These are phyloP conservation scores for Mercenaria mercenaria DNA, from an alignment of 1,140 invertebrate species.

Conservation along the genomic window DNA sequence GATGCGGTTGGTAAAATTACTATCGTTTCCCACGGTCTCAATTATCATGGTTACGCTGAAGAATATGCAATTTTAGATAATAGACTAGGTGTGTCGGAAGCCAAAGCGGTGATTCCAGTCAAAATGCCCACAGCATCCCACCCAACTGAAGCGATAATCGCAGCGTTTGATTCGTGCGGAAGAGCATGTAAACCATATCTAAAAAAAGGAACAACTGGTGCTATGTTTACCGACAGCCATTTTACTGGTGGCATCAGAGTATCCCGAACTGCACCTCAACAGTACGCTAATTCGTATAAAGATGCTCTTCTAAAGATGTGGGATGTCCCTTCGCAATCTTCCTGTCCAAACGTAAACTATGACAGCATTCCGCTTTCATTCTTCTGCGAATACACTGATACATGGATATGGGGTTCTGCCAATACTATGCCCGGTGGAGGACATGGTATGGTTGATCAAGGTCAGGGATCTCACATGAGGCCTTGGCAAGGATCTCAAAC, in stretches of 20 bases:
- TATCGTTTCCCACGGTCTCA: slow-evolving; percentile 76
- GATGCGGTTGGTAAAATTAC: slow-evolving; percentile 73
- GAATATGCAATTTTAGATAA: slow-evolving; percentile 79
- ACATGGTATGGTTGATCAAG: background rate
- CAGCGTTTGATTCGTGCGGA: slow-evolving; percentile 71
- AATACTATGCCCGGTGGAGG: background rate
- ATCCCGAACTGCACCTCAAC: slow-evolving; percentile 46
- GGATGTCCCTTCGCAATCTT: slow-evolving; percentile 54
- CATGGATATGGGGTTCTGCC: slow-evolving; percentile 60
- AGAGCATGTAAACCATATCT: slow-evolving; percentile 69
- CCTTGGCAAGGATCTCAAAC: too few species aligned
- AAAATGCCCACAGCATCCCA: slow-evolving; percentile 64
- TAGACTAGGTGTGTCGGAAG: slow-evolving; percentile 74
- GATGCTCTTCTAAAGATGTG: slow-evolving; percentile 63
- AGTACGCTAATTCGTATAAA: slow-evolving; percentile 65
- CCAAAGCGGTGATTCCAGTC: slow-evolving; percentile 76
- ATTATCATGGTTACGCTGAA: slow-evolving; percentile 76
- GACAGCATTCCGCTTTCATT: slow-evolving; percentile 64
- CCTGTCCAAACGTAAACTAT: slow-evolving; percentile 65
- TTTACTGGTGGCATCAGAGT: slow-evolving; percentile 66
- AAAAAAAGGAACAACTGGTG: slow-evolving; percentile 1
- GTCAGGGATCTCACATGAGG: background rate
- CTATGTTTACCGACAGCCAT: slow-evolving; percentile 18
- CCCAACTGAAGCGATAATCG: slow-evolving; percentile 61
- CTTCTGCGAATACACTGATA: slow-evolving; percentile 70